These are phyloP conservation scores for Bombus breviceps DNA, from an alignment of 1,140 invertebrate genomes.

Conservation along the genomic window DNA sequence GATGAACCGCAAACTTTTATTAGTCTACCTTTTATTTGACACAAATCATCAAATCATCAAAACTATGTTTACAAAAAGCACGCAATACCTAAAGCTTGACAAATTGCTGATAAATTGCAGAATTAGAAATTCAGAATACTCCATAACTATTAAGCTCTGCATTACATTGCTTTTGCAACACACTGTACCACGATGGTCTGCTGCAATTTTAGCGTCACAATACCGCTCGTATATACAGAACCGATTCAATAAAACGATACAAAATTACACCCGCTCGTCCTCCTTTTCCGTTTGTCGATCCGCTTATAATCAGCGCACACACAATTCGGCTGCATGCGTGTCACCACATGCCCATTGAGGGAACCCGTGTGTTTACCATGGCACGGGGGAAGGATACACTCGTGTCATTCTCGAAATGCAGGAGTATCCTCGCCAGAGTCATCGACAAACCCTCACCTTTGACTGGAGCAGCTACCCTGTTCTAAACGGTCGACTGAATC, in stretches of 20 bases:
- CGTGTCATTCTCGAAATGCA: constrained; percentile 29
- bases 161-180: not conserved
- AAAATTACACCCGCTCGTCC: not conserved
- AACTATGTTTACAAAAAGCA: not conserved
- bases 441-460: constrained; percentile 85
- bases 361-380: constrained; percentile 39
- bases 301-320: constrained; percentile 35
- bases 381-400: constrained; percentile 2
- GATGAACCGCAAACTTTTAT: not conserved
- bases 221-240: not conserved
- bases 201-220: no score
- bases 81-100: not conserved
- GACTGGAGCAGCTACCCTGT: constrained; percentile 85
- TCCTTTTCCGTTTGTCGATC: not conserved
- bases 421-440: not conserved
- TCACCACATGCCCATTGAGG: constrained; percentile 58
- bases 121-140: not conserved
- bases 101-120: not conserved
- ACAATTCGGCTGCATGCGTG: constrained; percentile 54
- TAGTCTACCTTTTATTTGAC: not conserved
- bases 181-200: not conserved
- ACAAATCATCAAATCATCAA: not conserved
- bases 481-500: constrained; percentile 86
- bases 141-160: not conserved
- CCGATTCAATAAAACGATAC: not conserved